phyloP scores from a whole-genome alignment of 2,888 invertebrate species.

The Pterostichus niger region DNA sequence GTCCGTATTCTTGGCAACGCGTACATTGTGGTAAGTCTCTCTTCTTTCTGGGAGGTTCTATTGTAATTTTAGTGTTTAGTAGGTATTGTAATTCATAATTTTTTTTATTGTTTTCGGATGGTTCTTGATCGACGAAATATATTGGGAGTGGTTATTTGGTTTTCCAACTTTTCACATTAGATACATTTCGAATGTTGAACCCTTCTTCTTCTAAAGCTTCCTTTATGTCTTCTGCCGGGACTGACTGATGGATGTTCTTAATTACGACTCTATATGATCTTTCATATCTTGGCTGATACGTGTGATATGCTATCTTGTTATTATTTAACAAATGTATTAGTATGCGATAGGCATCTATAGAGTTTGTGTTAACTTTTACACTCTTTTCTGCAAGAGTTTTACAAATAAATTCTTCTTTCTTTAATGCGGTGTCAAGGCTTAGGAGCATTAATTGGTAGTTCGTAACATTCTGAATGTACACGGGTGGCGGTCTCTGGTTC shows the following conservation, averaged over 20 bases:
- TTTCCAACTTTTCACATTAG: conserved; percentile 61
- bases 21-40: conserved; percentile 66
- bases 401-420: not conserved
- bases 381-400: not conserved
- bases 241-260: conserved; percentile 37
- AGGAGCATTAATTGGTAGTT: not conserved
- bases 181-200: conserved; percentile 67
- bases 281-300: not conserved
- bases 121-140: conserved; percentile 68
- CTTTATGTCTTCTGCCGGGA: conserved; percentile 56
- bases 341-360: not conserved
- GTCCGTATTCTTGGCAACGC: too few species aligned
- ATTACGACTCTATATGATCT: conserved; percentile 5
- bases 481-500: too few species aligned
- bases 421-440: not conserved
- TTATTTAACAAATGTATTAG: not conserved
- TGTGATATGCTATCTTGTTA: not conserved
- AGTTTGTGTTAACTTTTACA: conserved; percentile 30
- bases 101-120: conserved; percentile 66
- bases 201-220: conserved; percentile 58
- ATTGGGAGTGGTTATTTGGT: conserved; percentile 67
- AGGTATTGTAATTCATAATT: conserved; percentile 67
- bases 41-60: conserved; percentile 67
- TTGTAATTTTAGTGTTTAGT: conserved; percentile 57
- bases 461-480: too few species aligned